These are phyloP conservation scores for Gracilinanus agilis DNA, from an alignment of 2,113 vertebrate species.

Conservation along the genomic window DNA sequence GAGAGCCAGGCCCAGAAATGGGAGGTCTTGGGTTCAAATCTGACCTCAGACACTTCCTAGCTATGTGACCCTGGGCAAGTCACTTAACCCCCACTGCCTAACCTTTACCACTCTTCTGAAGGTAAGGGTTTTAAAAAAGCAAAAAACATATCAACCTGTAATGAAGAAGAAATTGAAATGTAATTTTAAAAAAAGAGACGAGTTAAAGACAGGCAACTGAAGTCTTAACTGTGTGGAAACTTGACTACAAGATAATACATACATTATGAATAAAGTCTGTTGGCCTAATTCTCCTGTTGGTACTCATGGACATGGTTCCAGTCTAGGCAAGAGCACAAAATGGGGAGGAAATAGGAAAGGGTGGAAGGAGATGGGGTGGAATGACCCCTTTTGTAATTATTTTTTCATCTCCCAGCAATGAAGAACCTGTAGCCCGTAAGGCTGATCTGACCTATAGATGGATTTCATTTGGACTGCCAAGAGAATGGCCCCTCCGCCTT, in stretches of 20 bases:
- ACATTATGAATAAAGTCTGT: conserved; percentile 74
- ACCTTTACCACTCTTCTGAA: too few species aligned
- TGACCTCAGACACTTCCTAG: too few species aligned
- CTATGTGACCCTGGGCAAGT: too few species aligned
- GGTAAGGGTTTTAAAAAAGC: too few species aligned
- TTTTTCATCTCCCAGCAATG: too few species aligned
- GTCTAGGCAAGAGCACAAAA: background rate
- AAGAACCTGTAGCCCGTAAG: too few species aligned
- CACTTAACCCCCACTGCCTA: too few species aligned
- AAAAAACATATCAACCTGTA: too few species aligned
- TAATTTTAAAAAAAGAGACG: conserved; percentile 77
- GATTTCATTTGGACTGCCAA: background rate
- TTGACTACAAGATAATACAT: conserved; percentile 35
- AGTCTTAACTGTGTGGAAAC: conserved; percentile 55
- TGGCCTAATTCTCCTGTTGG: background rate
- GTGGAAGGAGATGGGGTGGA: background rate
- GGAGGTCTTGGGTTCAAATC: too few species aligned
- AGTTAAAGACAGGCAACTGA: conserved; percentile 57
- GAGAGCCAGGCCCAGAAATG: too few species aligned
- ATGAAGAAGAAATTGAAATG: too few species aligned
- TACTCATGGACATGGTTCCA: background rate
- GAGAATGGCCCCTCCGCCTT: background rate
- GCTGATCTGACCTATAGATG: background rate
- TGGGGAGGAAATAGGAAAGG: background rate
- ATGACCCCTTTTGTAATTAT: background rate